phyloP scores from a whole-genome alignment of 2,113 vertebrate genomes.

The Etheostoma cragini region DNA sequence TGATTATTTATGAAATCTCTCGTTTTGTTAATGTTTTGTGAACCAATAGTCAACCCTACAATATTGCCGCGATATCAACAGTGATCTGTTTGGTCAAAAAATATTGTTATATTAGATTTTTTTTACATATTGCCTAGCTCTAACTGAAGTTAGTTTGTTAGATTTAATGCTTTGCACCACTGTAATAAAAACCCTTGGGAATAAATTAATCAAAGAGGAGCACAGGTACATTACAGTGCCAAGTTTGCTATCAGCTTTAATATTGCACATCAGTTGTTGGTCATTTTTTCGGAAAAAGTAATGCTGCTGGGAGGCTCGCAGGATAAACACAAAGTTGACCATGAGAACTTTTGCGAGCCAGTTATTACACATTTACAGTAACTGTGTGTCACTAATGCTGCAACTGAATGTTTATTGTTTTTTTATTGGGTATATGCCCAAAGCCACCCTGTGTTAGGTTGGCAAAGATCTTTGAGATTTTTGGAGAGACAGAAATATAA shows the following conservation, averaged over 20 bases:
- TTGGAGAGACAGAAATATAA: conserved; percentile 12
- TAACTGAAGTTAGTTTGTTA: background rate
- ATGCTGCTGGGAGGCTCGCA: background rate
- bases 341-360: background rate
- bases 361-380: background rate
- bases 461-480: background rate
- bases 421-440: background rate
- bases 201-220: too few species aligned
- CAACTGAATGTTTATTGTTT: background rate
- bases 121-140: too few species aligned
- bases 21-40: too few species aligned
- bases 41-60: too few species aligned
- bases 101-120: too few species aligned
- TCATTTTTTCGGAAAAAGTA: background rate
- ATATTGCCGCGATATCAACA: too few species aligned
- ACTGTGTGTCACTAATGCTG: background rate
- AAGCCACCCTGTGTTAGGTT: background rate
- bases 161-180: too few species aligned
- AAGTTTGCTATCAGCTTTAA: background rate
- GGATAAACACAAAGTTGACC: background rate
- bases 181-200: too few species aligned
- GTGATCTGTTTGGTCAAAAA: too few species aligned
- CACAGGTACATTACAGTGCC: too few species aligned
- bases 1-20: too few species aligned
- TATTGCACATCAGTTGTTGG: background rate